Evolutionary conservation across 2,113 vertebrate genomes (phyloP), one percentile per base, ranked within the genome.

Genomic region (Spermophilus dauricus): DNA sequence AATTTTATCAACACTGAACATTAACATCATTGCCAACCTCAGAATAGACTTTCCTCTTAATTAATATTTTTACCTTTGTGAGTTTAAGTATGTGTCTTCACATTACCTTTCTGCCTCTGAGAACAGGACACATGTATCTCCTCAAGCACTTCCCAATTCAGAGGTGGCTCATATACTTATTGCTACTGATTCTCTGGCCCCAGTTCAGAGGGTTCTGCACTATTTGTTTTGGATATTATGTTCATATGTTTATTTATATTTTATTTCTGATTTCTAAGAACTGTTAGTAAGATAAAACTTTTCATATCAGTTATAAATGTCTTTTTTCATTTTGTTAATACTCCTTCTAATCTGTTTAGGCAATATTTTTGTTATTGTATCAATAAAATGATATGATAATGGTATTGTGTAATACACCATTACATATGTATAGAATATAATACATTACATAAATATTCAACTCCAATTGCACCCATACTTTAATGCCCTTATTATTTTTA

Each of bases 211-310:
- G 48, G 48, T 51, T 51, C 48, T 51, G 48, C 48, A 13, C 48
- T 39, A 39, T 53, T 81, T 93, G 39, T 56, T 85, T 45, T 77
- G 14, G 14, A 51, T n/a, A 45, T 11, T 91, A 32, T 76, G 37
- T 63, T 83, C 18, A 37, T 80, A 18, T 30, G 20, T 22, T 58
- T 58, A 24, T 24, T 69, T 67, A 63, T 10, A 81, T 81, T 65
- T 86, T 72, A 12, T 76, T 91, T 91, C 69, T 70, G 4, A 86
- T 69, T 96, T 91, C 30, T 91, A 84, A 75, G 37, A 80, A 95
- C 7, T 69, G 20, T 26, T 77, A 30, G 69, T 53, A 86, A 10
- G 18, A 2, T 39, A 89, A 67, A 89, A 48, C 63, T 94, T 84
- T n/a, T 80, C 51, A 72, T 24, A 37, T 48, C 39, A 24, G 0